Base-by-base conservation (phyloP, 2,888 invertebrate species). In the Lithophane ornitopus region DNA sequence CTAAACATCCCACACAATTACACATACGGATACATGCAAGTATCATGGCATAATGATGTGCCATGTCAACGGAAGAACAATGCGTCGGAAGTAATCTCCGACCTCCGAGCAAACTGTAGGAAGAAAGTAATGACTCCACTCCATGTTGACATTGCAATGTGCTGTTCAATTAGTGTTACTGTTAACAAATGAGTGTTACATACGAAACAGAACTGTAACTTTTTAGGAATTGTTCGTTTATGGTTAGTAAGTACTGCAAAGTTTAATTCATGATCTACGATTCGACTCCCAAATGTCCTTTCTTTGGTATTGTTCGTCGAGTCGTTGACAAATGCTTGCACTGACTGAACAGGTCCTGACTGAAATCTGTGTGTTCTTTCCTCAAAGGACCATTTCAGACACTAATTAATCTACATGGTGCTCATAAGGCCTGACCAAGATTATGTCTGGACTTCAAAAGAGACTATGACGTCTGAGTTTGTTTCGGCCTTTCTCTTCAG, bases 111-210 rank as follows among this genome's bases (percentile, higher is more conserved):
- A 49, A 72, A 65, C 44, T 49, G 3, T n/a, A 22, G 26, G 22
- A 46, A 68, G 68, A 73, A 80, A 59, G 26, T 74, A 79, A 80
- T 62, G 68, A 49, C 54, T 34, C 26, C 56, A 49, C 54, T 34
- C 26, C 56, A 34, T 76, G 76, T 81, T 76, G 69, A 76, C 69
- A 78, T 41, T 56, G 34, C 74, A 59, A 69, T 70, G 69, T 14
- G 52, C 70, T 80, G 72, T 84, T 54, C 66, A 81, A 70, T 70
- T 81, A 78, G 61, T 68, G 54, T 78, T 58, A 56, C 62, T 69
- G 44, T 59, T 73, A 70, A 68, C 39, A 66, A 78, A 77, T 76
- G 69, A 70, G 58, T 74, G 46, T 72, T 76, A 74, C 39, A 39
- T 34, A 34, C 11, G 34, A 54, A 68, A 72, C 14, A 19, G 34